These are phyloP conservation scores for Leptopilina boulardi DNA, from an alignment of 1,140 invertebrate species.

Conservation along the genomic window DNA sequence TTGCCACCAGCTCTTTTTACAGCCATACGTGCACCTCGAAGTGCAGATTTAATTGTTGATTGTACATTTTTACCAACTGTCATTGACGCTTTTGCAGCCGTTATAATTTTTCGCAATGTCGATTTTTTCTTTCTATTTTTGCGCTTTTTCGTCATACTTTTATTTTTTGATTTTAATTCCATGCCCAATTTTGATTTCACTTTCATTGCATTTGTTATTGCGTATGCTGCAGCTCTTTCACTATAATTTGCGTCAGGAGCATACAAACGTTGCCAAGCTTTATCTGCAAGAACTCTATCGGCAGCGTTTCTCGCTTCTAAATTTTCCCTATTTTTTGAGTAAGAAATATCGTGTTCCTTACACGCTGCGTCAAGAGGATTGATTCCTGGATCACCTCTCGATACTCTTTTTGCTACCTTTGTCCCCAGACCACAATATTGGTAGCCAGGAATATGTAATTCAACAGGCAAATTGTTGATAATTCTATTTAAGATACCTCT, in stretches of 20 bases:
- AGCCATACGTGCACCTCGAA: not conserved
- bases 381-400: slow-evolving; percentile 49
- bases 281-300: not conserved
- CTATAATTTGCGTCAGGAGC: not conserved
- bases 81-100: not conserved
- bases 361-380: slow-evolving; percentile 55
- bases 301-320: not conserved
- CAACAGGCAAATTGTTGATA: not conserved
- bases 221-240: not conserved
- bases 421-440: not conserved
- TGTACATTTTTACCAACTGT: not conserved
- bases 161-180: not conserved
- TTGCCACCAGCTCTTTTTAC: not conserved
- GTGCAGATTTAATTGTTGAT: not conserved
- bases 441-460: not conserved
- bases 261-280: not conserved
- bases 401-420: not conserved
- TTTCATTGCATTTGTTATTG: not conserved
- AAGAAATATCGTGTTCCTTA: slow-evolving; percentile 66
- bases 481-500: not conserved
- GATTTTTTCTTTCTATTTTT: not conserved
- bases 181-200: not conserved
- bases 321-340: slow-evolving; percentile 44
- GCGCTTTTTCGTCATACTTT: not conserved
- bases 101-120: not conserved